phyloP scores from a whole-genome alignment of 2,888 invertebrate species.

The Cephus pulcher region DNA sequence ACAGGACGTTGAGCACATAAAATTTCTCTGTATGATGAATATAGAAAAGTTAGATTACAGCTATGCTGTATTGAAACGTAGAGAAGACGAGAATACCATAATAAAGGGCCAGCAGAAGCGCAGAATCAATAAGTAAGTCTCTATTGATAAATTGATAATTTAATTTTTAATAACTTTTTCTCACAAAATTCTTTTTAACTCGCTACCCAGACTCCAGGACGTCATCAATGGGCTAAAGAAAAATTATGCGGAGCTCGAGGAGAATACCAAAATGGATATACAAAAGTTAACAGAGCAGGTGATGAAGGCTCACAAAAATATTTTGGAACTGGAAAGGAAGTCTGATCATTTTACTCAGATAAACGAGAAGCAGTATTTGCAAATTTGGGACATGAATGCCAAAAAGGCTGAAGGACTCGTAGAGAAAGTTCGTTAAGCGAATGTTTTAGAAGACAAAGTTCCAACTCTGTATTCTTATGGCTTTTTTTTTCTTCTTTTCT shows the following conservation, averaged over 20 bases:
- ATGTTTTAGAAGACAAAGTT: neutral
- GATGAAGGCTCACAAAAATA: slow-evolving; percentile 74
- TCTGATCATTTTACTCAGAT: slow-evolving; percentile 73
- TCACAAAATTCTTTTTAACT: slow-evolving; percentile 10
- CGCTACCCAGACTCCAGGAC: slow-evolving; percentile 73
- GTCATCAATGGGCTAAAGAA: slow-evolving; percentile 74
- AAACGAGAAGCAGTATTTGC: slow-evolving; percentile 74
- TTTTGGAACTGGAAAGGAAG: slow-evolving; percentile 78
- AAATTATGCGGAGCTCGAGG: slow-evolving; percentile 76
- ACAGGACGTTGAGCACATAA: slow-evolving; percentile 81
- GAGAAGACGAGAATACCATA: slow-evolving; percentile 88
- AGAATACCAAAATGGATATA: slow-evolving; percentile 75
- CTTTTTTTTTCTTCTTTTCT: neutral
- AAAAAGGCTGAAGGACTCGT: slow-evolving; percentile 68
- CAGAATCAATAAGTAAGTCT: slow-evolving; percentile 74
- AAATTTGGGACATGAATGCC: slow-evolving; percentile 75
- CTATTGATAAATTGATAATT: neutral
- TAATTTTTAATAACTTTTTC: neutral
- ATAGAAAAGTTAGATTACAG: slow-evolving; percentile 93
- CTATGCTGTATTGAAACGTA: slow-evolving; percentile 85
- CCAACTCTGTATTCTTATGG: neutral
- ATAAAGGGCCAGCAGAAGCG: slow-evolving; percentile 84
- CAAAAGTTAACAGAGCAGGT: slow-evolving; percentile 78
- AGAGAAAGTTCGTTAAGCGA: slow-evolving; percentile 57
- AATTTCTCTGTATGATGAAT: slow-evolving; percentile 85